phyloP scores from a whole-genome alignment of 2,888 invertebrate genomes.

The Athripsodes cinereus region DNA sequence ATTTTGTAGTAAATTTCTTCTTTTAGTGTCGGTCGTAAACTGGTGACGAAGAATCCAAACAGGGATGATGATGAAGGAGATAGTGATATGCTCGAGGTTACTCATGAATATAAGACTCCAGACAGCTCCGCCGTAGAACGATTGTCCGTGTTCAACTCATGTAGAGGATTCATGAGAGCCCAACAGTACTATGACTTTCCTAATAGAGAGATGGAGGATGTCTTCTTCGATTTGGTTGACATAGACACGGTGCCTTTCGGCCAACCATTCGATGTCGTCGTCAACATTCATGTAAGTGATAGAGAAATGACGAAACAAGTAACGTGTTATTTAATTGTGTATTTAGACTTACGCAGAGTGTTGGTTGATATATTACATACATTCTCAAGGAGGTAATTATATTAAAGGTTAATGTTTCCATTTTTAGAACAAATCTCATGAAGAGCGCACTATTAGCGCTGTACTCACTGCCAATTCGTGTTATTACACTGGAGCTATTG shows the following conservation, averaged over 20 bases:
- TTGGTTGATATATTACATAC: neutral
- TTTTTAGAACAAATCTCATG: constrained; percentile 55
- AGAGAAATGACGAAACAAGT: no score
- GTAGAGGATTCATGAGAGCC: constrained; percentile 55
- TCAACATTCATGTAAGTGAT: constrained; percentile 52
- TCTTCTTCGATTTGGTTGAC: constrained; percentile 59
- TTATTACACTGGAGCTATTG: constrained; percentile 63
- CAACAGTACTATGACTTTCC: constrained; percentile 57
- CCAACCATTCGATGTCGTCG: constrained; percentile 59
- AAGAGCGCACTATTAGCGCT: constrained; percentile 57
- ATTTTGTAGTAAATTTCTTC: neutral
- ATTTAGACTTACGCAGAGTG: neutral
- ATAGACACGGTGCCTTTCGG: constrained; percentile 61
- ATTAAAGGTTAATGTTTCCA: constrained; percentile 4
- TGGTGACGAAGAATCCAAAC: constrained; percentile 59
- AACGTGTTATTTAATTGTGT: neutral
- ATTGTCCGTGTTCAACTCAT: constrained; percentile 60
- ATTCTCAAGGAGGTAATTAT: neutral
- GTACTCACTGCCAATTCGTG: constrained; percentile 59
- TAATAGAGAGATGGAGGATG: constrained; percentile 54
- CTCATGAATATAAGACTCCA: constrained; percentile 56
- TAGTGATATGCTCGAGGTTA: constrained; percentile 60
- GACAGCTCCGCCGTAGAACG: constrained; percentile 61
- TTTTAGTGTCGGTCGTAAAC: constrained; percentile 58
- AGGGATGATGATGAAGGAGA: constrained; percentile 59